Evolutionary conservation across 2,113 vertebrate genomes (phyloP).

Genomic region (Platichthys flesus): DNA sequence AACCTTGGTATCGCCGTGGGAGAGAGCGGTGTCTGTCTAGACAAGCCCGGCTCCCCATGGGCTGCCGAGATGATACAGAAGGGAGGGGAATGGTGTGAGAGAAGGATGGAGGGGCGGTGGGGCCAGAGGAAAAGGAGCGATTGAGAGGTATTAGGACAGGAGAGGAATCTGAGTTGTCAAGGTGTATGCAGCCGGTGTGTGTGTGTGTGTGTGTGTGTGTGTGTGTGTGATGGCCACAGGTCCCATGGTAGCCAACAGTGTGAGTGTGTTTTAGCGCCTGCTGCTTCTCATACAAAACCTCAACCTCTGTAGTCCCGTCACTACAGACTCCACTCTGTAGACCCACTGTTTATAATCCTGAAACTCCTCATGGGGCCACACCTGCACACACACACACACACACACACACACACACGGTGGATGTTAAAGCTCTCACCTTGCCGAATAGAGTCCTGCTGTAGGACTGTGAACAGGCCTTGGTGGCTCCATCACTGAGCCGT

Average conservation of each 20-base stretch:
- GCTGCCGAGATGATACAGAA: slow-evolving; percentile 63
- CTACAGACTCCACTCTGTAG: slow-evolving; percentile 21
- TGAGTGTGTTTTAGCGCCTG: slow-evolving; percentile 73
- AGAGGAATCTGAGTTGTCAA: slow-evolving; percentile 75
- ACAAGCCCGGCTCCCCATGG: slow-evolving; percentile 72
- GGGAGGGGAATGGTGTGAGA: slow-evolving; percentile 62
- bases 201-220: slow-evolving; percentile 43
- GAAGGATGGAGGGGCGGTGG: slow-evolving; percentile 58
- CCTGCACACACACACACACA: slow-evolving; percentile 44
- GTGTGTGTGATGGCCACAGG: slow-evolving; percentile 46
- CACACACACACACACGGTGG: slow-evolving; percentile 54
- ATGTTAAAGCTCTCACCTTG: slow-evolving; percentile 69
- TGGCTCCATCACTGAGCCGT: slow-evolving; percentile 55
- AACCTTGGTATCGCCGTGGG: slow-evolving; percentile 73
- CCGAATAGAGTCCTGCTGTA: slow-evolving; percentile 48
- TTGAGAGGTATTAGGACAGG: slow-evolving; percentile 70
- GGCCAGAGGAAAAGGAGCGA: slow-evolving; percentile 56
- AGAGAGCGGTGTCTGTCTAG: slow-evolving; percentile 71
- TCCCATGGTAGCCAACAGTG: slow-evolving; percentile 71
- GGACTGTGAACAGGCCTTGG: slow-evolving; percentile 47
- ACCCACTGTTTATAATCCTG: slow-evolving; percentile 66
- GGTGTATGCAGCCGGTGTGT: slow-evolving; percentile 55
- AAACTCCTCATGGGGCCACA: slow-evolving; percentile 60
- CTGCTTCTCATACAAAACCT: slow-evolving; percentile 75
- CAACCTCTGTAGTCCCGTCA: slow-evolving; percentile 64